Evolutionary conservation across 2,888 invertebrate genomes (phyloP), one percentile per base, ranked within the genome.

Genomic region (Heliconius cydno): DNA sequence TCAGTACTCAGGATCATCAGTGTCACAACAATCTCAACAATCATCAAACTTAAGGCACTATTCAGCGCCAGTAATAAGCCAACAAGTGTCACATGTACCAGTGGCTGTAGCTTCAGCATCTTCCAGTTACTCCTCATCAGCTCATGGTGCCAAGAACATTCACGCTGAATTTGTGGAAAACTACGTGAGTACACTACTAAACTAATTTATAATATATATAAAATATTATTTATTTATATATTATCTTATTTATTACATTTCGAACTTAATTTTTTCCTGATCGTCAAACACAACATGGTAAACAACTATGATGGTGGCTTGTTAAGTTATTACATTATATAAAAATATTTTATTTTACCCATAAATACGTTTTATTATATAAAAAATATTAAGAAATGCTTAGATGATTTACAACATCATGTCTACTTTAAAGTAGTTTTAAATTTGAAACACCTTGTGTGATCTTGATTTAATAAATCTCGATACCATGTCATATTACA

Each of bases 81-180:
- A 83, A 28, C 82, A 78, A 68, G 76, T 83, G 15, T 74, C 83
- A 57, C 82, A 78, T 63, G 82, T 85, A 30, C 80, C 83, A 25
- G 76, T 88, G 46, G 85, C 88, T 34, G 86, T 87, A 30, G 86
- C 87, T 41, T 81, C 86, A 41, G 80, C 83, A 41, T 83, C 83
- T 67, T 80, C 73, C 34, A 85, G 84, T 77, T 84, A 83, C 77
- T 80, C 84, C 57, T 83, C 83, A 15, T 82, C 80, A 10, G 71
- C 84, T 12, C 90, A 92, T 28, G 87, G 90, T 28, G 90, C 91
- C 30, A 96, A 96, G 88, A 95, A 96, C 84, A 94, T 95, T n/a
- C 95, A 95, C 84, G 92, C 94, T 19, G 96, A 96, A 80, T 96
- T 96, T 87, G 87, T 96, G 85, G 96, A 96, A 87, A 96, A 96